Evolutionary conservation across 2,113 vertebrate genomes (phyloP), one percentile per base, ranked within the genome.

Genomic region (Riparia riparia): DNA sequence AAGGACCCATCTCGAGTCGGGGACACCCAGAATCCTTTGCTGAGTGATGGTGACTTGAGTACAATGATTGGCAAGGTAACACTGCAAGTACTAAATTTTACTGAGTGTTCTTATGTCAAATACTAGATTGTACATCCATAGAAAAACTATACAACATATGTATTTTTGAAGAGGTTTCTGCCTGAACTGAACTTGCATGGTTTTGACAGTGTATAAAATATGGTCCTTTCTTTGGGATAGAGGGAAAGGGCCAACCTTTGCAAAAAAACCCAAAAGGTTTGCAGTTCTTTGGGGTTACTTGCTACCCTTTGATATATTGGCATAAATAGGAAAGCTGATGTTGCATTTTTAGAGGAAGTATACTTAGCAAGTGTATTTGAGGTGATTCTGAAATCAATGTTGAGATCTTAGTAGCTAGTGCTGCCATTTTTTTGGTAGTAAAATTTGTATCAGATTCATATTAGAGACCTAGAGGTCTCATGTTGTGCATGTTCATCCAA

Each of bases 1-100:
- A 99, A 99, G 98, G 99, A 99, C 95, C 99, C 99, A 12, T 99
- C 99, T 94, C 98, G 99, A 98, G 99, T 99, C 19, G 99, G 99
- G 86, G 99, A 99, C 20, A 99, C 99, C 69, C 99, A 99, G 98
- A 99, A 99, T 96, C 98, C 99, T 13, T 98, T 99, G 82, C 96
- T 99, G 69, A 99, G 99, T 3, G 99, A 99, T 58, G 99, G 99
- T 17, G 99, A 99, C 97, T 98, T 99, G 69, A 99, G 99, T 57
- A 99, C 99, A 60, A 99, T 99, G 99, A 99, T 99, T 97, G 99
- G 99, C 98, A 98, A 98, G 98, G 98, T 98, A 98, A 97, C 65
- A 14, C 39, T 92, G 79, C n/a, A 78, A 92, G 66, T 89, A 9
- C 9, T 39, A 4, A 11, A 26, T 56, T 61, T 53, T 60, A n/a